Evolutionary conservation across 1,140 invertebrate genomes (phyloP), one percentile per base, ranked within the genome.

Genomic region (Pantala flavescens): DNA sequence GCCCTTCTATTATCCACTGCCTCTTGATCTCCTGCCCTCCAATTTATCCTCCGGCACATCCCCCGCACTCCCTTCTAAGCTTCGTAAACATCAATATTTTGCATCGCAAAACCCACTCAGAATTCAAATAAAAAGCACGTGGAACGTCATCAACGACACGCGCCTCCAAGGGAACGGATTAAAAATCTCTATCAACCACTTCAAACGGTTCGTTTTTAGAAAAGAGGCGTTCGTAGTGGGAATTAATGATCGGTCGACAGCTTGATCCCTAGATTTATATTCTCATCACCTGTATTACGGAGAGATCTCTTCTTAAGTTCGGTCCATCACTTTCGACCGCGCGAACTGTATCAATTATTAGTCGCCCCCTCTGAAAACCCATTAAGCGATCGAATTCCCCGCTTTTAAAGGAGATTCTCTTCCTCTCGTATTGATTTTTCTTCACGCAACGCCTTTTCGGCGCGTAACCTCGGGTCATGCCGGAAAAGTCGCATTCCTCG

Each of bases 221-320:
- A 9, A 2, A 9, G 28, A 36, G 28, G 28, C 28, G 28, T 63
- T 63, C 16, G 14, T 3, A 16, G 14, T 3, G 16, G 49, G n/a
- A 63, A 63, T 63, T 63, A 63, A 63, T 63, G 49, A 63, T 63
- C 49, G 49, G n/a, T 19, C 49, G 14, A 63, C 49, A 63, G n/a
- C 49, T 7, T 3, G 12, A 63, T 63, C 49, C 49, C n/a, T 63
- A 3, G 5, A 63, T 63, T 63, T 63, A 63, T 7, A 63, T 63
- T 63, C 49, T 63, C 49, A 63, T 63, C 49, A 63, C 49, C 49
- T 63, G 49, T 63, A 63, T 63, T 21, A 63, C n/a, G 1, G n/a
- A 63, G 5, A 7, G 49, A 63, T 63, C 49, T 63, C 49, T 7
- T 63, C 49, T 63, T 63, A 21, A 16, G 2, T 7, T 3, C 49